Evolutionary conservation across 2,888 invertebrate species (phyloP).

Genomic region (Erebia epiphron): DNA sequence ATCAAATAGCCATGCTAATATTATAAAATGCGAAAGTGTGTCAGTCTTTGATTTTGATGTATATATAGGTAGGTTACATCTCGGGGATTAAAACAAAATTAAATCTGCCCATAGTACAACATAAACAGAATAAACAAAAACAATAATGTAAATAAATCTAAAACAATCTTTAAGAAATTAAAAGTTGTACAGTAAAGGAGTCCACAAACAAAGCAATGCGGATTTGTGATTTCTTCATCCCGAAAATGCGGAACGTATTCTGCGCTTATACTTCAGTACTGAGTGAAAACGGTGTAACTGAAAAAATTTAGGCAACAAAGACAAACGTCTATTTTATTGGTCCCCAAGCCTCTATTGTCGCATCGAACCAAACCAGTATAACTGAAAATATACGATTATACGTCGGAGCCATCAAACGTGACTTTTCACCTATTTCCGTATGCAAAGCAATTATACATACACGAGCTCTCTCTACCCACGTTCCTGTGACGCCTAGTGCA

Average conservation of each 20-base stretch:
- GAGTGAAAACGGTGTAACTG: background rate
- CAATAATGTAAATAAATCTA: too few species aligned
- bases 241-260: background rate
- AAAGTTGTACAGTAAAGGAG: background rate
- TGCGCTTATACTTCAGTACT: background rate
- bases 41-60: too few species aligned
- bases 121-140: too few species aligned
- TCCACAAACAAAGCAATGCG: background rate
- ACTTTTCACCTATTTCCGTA: conserved; percentile 60
- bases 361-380: conserved; percentile 46
- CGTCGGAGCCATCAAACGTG: conserved; percentile 50
- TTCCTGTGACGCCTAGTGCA: conserved; percentile 46
- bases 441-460: conserved; percentile 66
- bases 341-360: conserved; percentile 34
- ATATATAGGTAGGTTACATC: too few species aligned
- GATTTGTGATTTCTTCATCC: background rate
- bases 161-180: too few species aligned
- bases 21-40: too few species aligned
- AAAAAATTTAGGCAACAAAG: background rate
- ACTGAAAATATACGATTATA: conserved; percentile 52
- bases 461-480: conserved; percentile 43
- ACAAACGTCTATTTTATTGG: conserved; percentile 17
- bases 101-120: too few species aligned
- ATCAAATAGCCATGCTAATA: too few species aligned
- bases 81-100: too few species aligned